A percentile compares a stretch with the other conserved stretches of the same genome.
Conservation (phyloP, 2,113 vertebrate species). For the Balaenoptera acutorostrata region DNA sequence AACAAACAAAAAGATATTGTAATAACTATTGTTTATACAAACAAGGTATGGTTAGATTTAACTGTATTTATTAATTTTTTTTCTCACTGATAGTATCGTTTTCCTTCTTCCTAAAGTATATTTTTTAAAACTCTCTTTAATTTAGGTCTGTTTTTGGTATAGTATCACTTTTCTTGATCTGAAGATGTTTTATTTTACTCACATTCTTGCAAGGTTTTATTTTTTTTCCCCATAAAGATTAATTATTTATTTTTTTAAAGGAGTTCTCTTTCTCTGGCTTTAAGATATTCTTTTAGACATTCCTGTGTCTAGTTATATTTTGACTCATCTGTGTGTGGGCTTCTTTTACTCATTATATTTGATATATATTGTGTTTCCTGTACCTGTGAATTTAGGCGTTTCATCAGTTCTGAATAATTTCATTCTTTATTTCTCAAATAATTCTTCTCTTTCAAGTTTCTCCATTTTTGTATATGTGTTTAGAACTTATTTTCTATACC, state of each 20-base stretch:
- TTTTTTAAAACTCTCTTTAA: not conserved
- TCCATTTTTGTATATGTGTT: not conserved
- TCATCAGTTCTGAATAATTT: not conserved
- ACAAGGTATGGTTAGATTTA: not conserved
- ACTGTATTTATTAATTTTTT: not conserved
- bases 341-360: not conserved
- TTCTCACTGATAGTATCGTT: not conserved
- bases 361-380: not conserved
- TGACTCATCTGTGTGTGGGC: not conserved
- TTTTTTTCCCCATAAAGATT: not conserved
- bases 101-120: not conserved
- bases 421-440: not conserved
- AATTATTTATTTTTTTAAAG: not conserved
- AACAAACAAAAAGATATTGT: not conserved
- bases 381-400: not conserved
- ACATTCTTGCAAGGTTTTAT: not conserved
- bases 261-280: not conserved
- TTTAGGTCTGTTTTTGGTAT: not conserved
- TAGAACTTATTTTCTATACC: not conserved
- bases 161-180: not conserved
- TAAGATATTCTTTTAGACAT: not conserved
- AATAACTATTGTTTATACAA: not conserved
- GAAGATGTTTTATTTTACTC: not conserved
- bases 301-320: not conserved
- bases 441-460: not conserved